Evolutionary conservation across 2,888 invertebrate genomes (phyloP), one percentile per base, ranked within the genome.

Genomic region (Drosophila meridionalis): DNA sequence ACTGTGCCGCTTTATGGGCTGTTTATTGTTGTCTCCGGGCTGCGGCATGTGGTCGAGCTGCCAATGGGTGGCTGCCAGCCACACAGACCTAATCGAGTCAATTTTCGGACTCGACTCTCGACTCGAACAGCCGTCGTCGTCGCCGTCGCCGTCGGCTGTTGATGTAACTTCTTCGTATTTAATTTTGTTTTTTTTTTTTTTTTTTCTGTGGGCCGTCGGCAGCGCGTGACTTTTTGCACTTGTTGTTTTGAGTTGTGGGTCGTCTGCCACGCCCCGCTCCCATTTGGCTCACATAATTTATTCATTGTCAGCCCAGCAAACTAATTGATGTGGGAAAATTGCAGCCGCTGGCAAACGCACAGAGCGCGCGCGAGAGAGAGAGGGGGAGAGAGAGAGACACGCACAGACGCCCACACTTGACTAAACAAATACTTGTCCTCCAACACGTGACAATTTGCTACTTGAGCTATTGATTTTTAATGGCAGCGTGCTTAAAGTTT

Each of bases 221-320:
- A 81, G 92, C 91, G 91, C 91, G 91, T 91, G 91, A 91, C 91
- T 91, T 91, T 91, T 92, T 91, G 90, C 91, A 91, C 91, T 91
- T 91, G 91, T 91, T 76, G 80, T 80, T 72, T 71, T 64, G 76
- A 67, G 73, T 73, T 66, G 53, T 71, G 56, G 34, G 45, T 8
- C 59, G 42, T 53, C 43, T 32, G 50, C 47, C 36, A 55, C 55
- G 55, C 55, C 55, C 55, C 53, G 12, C 42, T 20, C 8, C 11
- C 30, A 2, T 38, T 32, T 26, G 20, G 38, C 56, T 55, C 58
- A 52, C 55, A 91, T 91, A 91, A 91, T 92, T 92, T 92, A 92
- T 91, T 91, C 92, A 91, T 92, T 91, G 91, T 81, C 87, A 81
- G 80, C 78, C 68, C 66, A 62, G 73, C 71, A 75, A 87, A 76